Conservation (phyloP, 2,888 invertebrate genomes). For the Neoascia interrupta region DNA sequence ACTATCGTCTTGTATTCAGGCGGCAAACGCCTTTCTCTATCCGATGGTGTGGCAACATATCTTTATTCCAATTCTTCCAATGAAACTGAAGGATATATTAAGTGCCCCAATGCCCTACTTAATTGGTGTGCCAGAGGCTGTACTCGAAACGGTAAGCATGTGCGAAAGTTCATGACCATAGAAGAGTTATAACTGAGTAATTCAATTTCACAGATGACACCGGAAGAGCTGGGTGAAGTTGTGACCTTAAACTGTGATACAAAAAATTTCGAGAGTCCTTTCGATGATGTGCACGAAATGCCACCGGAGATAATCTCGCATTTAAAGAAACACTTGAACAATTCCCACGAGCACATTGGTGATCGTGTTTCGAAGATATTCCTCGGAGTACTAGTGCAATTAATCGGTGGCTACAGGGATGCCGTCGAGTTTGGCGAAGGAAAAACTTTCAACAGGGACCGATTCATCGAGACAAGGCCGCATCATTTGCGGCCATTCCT, state of each 20-base stretch:
- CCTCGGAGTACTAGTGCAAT: slow-evolving; percentile 90
- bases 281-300: slow-evolving; percentile 93
- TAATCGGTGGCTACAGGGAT: slow-evolving; percentile 97
- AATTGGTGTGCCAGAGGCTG: slow-evolving; percentile 94
- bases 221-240: slow-evolving; percentile 94
- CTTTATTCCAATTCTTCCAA: slow-evolving; percentile 96
- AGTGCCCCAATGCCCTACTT: slow-evolving; percentile 98
- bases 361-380: slow-evolving; percentile 97
- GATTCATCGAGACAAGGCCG: slow-evolving; percentile 93
- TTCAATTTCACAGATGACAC: slow-evolving; percentile 81
- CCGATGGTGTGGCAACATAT: slow-evolving; percentile 99
- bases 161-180: too few relatives aligned
- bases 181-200: too few relatives aligned
- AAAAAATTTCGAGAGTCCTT: slow-evolving; percentile 91
- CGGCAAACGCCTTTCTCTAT: slow-evolving; percentile 95
- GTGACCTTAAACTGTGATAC: slow-evolving; percentile 96
- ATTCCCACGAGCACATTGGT: slow-evolving; percentile 85
- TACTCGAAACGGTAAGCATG: slow-evolving; percentile 84
- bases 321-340: slow-evolving; percentile 78
- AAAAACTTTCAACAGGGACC: slow-evolving; percentile 90
- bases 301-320: slow-evolving; percentile 92
- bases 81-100: slow-evolving; percentile 92
- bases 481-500: slow-evolving; percentile 92
- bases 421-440: slow-evolving; percentile 89
- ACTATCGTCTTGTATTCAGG: slow-evolving; percentile 95